Conservation (phyloP, 35 echinoderm and acorn worm species). For the Ptychodera flava region DNA sequence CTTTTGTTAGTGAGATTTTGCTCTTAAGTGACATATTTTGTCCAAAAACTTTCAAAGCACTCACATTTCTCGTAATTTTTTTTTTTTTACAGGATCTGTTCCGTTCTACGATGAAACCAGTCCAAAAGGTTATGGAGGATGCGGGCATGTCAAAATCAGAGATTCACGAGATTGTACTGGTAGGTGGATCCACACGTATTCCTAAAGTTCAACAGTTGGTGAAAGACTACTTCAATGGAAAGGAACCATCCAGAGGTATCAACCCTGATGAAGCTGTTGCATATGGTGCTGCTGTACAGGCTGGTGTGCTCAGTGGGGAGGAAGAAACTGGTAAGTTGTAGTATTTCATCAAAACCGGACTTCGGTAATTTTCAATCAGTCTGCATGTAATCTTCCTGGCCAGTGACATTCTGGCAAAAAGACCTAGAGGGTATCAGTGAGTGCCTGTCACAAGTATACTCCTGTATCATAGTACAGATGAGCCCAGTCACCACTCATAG, state of each 20-base stretch:
- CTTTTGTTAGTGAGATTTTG: too few relatives aligned
- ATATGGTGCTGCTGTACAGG: constrained; percentile 94
- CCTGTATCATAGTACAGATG: too few relatives aligned
- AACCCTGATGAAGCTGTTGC: constrained; percentile 97
- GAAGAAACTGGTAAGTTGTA: constrained; percentile 76
- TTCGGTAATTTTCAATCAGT: not conserved
- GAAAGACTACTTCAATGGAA: constrained; percentile 65
- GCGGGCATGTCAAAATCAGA: constrained; percentile 68
- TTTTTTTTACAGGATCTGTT: constrained; percentile 67
- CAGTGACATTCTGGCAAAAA: too few relatives aligned
- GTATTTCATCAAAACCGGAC: too few relatives aligned
- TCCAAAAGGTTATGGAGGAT: constrained; percentile 74
- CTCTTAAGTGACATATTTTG: too few relatives aligned
- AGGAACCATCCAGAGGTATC: constrained; percentile 85
- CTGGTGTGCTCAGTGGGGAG: constrained; percentile 88
- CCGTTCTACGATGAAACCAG: constrained; percentile 85
- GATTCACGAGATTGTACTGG: constrained; percentile 85
- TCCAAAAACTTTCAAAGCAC: too few relatives aligned
- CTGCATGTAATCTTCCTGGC: too few relatives aligned
- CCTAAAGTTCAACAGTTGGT: constrained; percentile 78
- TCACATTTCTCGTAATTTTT: too few relatives aligned
- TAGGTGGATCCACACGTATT: constrained; percentile 94
- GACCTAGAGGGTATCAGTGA: too few relatives aligned
- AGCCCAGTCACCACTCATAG: too few relatives aligned
- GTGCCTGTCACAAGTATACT: too few relatives aligned